phyloP scores from a whole-genome alignment of 1,140 invertebrate genomes.

The Cherax destructor region DNA sequence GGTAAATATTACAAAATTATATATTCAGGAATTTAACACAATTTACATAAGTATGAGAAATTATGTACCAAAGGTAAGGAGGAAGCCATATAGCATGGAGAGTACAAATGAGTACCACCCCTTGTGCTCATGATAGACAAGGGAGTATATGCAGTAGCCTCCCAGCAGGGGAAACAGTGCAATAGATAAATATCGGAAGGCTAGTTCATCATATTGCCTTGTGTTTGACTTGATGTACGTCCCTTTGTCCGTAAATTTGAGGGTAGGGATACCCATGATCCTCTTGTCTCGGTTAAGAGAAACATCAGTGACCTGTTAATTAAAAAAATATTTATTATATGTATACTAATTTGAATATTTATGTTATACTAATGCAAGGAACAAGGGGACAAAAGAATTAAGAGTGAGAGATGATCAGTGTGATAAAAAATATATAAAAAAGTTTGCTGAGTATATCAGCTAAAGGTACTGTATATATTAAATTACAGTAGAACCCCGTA shows the following conservation, averaged over 20 bases:
- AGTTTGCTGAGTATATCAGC: too few relatives aligned
- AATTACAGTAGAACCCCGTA: too few relatives aligned
- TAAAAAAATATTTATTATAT: background rate
- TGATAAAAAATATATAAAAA: too few relatives aligned
- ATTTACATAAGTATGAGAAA: background rate
- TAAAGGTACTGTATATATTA: too few relatives aligned
- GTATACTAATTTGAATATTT: too few relatives aligned
- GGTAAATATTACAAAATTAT: background rate
- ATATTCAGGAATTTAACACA: background rate
- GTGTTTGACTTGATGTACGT: constrained; percentile 97
- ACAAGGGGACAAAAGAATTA: too few relatives aligned
- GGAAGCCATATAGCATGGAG: constrained; percentile 97
- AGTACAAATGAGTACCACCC: constrained; percentile 96
- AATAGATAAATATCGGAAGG: constrained; percentile 98
- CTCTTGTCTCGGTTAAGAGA: constrained; percentile 86
- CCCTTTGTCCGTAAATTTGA: constrained; percentile 93
- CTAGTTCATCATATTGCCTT: constrained; percentile 94
- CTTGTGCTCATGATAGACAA: constrained; percentile 98
- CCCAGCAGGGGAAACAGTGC: constrained; percentile 93
- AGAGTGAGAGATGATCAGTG: too few relatives aligned
- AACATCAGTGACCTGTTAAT: constrained; percentile 83
- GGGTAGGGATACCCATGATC: constrained; percentile 85
- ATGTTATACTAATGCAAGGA: too few relatives aligned
- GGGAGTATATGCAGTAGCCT: constrained; percentile 95
- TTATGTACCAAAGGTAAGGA: constrained; percentile 92